A percentile compares a stretch with the other conserved stretches of the same genome.
Evolutionary conservation across 2,888 invertebrate species (phyloP).

Genomic region (Scotopteryx bipunctaria): DNA sequence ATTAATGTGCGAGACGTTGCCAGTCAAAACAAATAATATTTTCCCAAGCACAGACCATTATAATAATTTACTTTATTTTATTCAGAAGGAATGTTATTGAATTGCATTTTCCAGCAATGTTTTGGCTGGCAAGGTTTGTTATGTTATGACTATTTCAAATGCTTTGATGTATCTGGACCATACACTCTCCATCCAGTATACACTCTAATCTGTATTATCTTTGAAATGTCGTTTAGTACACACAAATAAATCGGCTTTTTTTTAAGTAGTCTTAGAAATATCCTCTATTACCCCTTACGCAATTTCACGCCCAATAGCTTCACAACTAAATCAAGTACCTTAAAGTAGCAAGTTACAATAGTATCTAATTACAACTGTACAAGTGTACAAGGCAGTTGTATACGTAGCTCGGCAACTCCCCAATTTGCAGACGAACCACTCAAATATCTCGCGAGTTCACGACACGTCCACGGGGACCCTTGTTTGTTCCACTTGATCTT

Average conservation of each 20-base stretch:
- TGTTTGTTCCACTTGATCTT: background rate
- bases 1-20: too few species aligned
- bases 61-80: conserved; percentile 15
- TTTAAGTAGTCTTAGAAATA: background rate
- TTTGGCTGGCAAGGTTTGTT: conserved; percentile 10
- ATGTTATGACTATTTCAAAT: too few species aligned
- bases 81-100: conserved; percentile 14
- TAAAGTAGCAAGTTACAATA: conserved; percentile 6
- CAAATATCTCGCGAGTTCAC: conserved; percentile 7
- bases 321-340: background rate
- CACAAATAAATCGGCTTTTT: too few species aligned
- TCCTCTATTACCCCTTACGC: background rate
- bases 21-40: conserved; percentile 28
- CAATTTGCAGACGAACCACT: conserved; percentile 28
- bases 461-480: background rate
- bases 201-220: too few species aligned
- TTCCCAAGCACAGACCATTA: conserved; percentile 9
- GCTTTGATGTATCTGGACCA: too few species aligned
- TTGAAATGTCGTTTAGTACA: too few species aligned
- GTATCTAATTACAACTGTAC: conserved; percentile 10
- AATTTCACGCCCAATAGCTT: background rate
- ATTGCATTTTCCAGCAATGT: conserved; percentile 11
- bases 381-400: conserved; percentile 8
- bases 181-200: too few species aligned
- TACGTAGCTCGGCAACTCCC: conserved; percentile 21